Percentiles rank a stretch among this genome's conserved stretches.
These are phyloP conservation scores for Verasper variegatus DNA, from an alignment of 2,113 vertebrate species.

Conservation along the genomic window DNA sequence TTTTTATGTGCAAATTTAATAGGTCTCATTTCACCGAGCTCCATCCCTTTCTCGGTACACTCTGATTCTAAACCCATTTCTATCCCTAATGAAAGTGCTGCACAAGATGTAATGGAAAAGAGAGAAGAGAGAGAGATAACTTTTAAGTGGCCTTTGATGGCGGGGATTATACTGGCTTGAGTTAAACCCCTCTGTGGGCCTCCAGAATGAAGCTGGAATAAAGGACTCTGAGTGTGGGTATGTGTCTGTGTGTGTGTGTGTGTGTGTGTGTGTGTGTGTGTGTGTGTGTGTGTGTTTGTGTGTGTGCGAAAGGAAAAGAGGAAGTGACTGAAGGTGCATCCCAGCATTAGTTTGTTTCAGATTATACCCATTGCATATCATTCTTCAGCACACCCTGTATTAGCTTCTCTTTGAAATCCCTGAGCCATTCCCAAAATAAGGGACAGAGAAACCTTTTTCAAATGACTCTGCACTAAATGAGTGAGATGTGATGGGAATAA, in stretches of 20 bases:
- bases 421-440: conserved; percentile 20
- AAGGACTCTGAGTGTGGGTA: conserved; percentile 8
- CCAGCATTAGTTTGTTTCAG: conserved; percentile 33
- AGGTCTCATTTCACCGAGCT: conserved; percentile 25
- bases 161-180: conserved; percentile 57
- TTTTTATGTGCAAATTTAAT: conserved; percentile 37
- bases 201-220: conserved; percentile 37
- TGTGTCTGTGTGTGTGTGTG: conserved; percentile 5
- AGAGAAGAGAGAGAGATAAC: conserved; percentile 44
- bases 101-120: conserved; percentile 51
- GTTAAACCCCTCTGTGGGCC: conserved; percentile 54
- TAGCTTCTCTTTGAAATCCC: conserved; percentile 26
- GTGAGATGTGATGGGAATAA: background rate
- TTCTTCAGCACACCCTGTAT: conserved; percentile 14
- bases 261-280: background rate
- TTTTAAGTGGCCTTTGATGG: conserved; percentile 66
- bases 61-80: conserved; percentile 35
- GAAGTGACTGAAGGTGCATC: conserved; percentile 11
- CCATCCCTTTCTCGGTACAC: conserved; percentile 17
- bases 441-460: background rate
- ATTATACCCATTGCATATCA: conserved; percentile 25
- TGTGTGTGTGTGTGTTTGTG: background rate
- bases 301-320: conserved; percentile 10
- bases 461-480: too few relatives aligned
- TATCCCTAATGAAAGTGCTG: conserved; percentile 46